Percentiles rank a stretch among this genome's conserved stretches.
Evolutionary conservation across 2,113 vertebrate genomes (phyloP).

Genomic region (Sylvicapra grimmia): DNA sequence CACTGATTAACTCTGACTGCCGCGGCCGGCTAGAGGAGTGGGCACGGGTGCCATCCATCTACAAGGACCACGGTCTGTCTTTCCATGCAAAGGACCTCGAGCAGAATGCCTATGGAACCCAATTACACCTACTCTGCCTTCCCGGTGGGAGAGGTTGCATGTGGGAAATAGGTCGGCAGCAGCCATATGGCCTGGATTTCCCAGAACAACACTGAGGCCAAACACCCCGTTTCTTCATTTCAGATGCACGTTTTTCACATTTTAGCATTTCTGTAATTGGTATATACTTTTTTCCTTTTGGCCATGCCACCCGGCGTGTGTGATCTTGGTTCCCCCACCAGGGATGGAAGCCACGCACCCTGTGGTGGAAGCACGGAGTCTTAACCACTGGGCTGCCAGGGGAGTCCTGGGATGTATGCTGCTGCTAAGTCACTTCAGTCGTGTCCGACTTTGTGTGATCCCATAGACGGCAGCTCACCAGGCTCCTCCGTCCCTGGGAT

Average conservation of each 20-base stretch:
- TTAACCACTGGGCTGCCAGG: neutral
- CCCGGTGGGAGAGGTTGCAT: neutral
- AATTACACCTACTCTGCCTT: neutral
- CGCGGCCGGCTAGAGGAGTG: fast-evolving
- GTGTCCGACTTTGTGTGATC: no score
- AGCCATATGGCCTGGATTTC: neutral
- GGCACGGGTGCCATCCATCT: fast-evolving
- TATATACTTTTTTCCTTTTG: neutral
- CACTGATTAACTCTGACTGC: neutral
- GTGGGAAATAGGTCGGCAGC: neutral
- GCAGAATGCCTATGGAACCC: neutral
- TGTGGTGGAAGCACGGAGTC: neutral
- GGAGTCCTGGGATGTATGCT: neutral
- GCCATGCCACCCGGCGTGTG: fast-evolving
- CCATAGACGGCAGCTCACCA: no score
- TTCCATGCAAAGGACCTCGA: fast-evolving
- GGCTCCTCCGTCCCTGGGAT: no score
- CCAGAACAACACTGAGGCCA: neutral
- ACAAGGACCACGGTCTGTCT: no score
- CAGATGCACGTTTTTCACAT: neutral
- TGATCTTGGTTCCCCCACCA: neutral
- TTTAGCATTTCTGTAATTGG: neutral
- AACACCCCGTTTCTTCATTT: neutral
- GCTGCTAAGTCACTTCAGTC: no score
- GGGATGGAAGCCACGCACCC: fast-evolving